Conservation (phyloP, 1,140 invertebrate genomes). For the Drosophila nikananu region DNA sequence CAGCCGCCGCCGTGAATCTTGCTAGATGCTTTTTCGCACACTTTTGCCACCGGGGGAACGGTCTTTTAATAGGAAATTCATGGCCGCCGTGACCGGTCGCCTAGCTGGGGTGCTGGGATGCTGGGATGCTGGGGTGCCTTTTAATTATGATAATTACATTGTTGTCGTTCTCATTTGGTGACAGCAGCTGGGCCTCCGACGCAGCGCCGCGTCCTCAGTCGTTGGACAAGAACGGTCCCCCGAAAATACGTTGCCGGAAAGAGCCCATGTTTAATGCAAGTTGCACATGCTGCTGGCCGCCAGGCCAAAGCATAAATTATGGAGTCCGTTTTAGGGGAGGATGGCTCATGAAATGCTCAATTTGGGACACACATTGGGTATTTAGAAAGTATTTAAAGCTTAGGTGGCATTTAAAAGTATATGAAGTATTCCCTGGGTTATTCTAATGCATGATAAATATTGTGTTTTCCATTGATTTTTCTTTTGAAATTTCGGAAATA, state of each 20-base stretch:
- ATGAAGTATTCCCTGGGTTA: background rate
- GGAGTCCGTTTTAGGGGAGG: background rate
- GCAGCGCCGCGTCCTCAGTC: background rate
- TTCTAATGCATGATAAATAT: background rate
- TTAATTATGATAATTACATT: slow-evolving; percentile 84
- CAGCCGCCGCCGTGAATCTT: slow-evolving; percentile 25
- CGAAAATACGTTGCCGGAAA: no score
- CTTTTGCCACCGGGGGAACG: slow-evolving; percentile 26
- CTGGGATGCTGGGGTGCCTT: slow-evolving; percentile 36
- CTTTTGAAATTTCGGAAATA: background rate
- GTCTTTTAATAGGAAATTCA: slow-evolving; percentile 74
- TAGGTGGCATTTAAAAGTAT: background rate
- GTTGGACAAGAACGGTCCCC: slow-evolving; percentile 10
- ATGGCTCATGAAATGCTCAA: background rate
- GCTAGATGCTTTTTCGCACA: slow-evolving; percentile 24
- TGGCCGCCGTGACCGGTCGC: slow-evolving; percentile 45
- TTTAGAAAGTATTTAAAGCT: background rate
- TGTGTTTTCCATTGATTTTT: background rate
- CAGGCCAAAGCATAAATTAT: slow-evolving; percentile 4
- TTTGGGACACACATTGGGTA: background rate
- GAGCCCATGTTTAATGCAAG: slow-evolving; percentile 9
- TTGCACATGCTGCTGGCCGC: slow-evolving; percentile 4
- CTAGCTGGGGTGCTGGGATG: background rate
- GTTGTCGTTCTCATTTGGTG: slow-evolving; percentile 69
- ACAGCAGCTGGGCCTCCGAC: slow-evolving; percentile 28